Conservation (phyloP, 2,888 invertebrate species). For the Oscheius sp. region DNA sequence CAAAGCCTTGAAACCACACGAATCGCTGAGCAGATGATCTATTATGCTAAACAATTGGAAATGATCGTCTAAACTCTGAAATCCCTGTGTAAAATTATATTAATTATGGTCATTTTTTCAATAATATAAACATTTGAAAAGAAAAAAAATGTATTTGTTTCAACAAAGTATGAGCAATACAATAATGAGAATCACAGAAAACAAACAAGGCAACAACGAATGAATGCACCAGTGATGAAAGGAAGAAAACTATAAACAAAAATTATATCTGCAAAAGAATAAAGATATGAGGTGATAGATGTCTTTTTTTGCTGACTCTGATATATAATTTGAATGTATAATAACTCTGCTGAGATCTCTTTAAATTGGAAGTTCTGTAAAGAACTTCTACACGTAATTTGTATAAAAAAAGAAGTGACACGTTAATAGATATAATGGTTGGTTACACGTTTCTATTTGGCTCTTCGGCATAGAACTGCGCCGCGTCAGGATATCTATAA, state of each 20-base stretch:
- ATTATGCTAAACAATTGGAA: conserved; percentile 96
- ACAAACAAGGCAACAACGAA: conserved; percentile 33
- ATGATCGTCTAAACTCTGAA: conserved; percentile 88
- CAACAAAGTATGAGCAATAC: conserved; percentile 29
- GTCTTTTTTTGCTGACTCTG: neutral
- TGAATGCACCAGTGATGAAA: conserved; percentile 7
- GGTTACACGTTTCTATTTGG: conserved; percentile 36
- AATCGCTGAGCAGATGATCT: conserved; percentile 91
- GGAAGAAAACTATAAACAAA: conserved; percentile 26
- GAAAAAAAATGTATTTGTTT: neutral
- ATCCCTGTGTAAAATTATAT: neutral
- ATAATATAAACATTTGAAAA: neutral
- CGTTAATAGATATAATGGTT: neutral
- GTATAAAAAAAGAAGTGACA: conserved; percentile 16
- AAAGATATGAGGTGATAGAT: conserved; percentile 33
- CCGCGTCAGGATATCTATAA: conserved; percentile 53
- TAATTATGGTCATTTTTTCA: neutral
- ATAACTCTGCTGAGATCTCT: conserved; percentile 32
- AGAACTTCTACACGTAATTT: conserved; percentile 14
- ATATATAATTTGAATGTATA: conserved; percentile 7
- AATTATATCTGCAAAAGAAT: conserved; percentile 13
- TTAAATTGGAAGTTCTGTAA: neutral
- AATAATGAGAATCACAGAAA: conserved; percentile 33
- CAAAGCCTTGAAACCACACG: conserved; percentile 85
- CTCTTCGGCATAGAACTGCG: conserved; percentile 61